Conservation (phyloP, 2,113 vertebrate genomes). For the Atrichornis clamosus region DNA sequence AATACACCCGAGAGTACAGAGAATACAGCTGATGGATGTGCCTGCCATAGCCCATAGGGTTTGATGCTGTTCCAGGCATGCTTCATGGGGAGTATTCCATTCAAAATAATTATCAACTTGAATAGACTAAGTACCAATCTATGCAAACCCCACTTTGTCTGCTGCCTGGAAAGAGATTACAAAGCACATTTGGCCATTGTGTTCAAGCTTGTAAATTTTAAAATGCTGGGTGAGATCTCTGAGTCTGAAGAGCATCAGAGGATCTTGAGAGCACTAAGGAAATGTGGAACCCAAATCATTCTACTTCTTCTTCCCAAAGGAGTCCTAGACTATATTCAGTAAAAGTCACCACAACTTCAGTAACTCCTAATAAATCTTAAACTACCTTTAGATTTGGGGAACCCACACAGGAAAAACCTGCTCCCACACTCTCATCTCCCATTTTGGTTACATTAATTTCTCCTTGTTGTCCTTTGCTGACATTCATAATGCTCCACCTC, state of each 20-base stretch:
- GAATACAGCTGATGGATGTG: slow-evolving; percentile 39
- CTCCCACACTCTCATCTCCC: background rate
- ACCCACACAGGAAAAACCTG: slow-evolving; percentile 21
- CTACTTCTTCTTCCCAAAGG: background rate
- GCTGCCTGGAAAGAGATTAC: slow-evolving; percentile 32
- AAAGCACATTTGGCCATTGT: slow-evolving; percentile 47
- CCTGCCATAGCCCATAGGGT: slow-evolving; percentile 20
- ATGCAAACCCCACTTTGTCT: slow-evolving; percentile 9
- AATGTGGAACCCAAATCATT: slow-evolving; percentile 16
- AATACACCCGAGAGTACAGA: background rate
- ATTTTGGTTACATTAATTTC: background rate
- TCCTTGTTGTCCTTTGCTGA: background rate
- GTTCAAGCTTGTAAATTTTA: slow-evolving; percentile 4
- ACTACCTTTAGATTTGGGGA: background rate
- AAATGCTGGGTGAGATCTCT: slow-evolving; percentile 6
- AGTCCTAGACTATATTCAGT: background rate
- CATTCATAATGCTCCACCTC: background rate
- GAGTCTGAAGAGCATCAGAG: slow-evolving; percentile 28
- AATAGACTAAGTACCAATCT: slow-evolving; percentile 40
- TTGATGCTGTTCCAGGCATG: slow-evolving; percentile 49
- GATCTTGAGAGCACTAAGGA: background rate
- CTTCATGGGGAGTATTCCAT: slow-evolving; percentile 56
- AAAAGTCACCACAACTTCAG: slow-evolving; percentile 11
- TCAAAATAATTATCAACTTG: slow-evolving; percentile 58
- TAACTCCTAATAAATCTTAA: slow-evolving; percentile 4